Base-by-base conservation (phyloP, 2,888 invertebrate genomes). In the Agriopis aurantiaria region DNA sequence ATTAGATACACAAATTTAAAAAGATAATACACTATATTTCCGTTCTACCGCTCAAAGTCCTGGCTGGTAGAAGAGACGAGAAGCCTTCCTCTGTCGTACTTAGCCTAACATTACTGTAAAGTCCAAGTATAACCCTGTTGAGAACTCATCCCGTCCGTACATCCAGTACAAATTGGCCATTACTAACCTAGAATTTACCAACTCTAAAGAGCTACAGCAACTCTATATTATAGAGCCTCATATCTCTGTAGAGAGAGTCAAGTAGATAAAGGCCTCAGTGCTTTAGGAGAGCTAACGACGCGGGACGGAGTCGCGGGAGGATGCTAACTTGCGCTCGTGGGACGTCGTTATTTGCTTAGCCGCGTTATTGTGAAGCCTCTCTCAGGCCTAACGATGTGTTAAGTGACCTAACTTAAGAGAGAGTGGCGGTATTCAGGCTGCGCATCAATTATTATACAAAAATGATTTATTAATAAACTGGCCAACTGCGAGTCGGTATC, bases 371-470 rank as follows among this genome's bases (percentile, higher is more conserved):
- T 69, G 65, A 65, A 49, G 57, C 51, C 48, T 17, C 68, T 60
- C 60, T 41, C 14, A 33, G 43, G 58, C 33, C 65, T 69, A 69
- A 69, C 69, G 69, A 69, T 61, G 65, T 69, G 65, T 61, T 61
- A 61, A 69, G 51, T 49, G 60, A 33, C 55, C 40, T 41, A 69
- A 61, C 46, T 57, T 8, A 55, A 17, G 56, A 14, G 59, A 45
- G 52, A 14, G 41, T 5, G 11, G 58, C 57, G 68, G 17, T 12
- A n/a, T 33, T 11, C 17, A n/a, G 10, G 43, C 23, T 1, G 7
- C 8, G 46, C 1, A 58, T 11, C 33, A 46, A 46, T 33, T 46
- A 46, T 0, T 11, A 17, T 8, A 33, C 33, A 33, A 33, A 33
- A 46, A 23, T 46, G 0, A 33, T 0, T 5, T 33, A 33, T 33